These are phyloP conservation scores for Lasioglossum marginatum DNA, from an alignment of 2,888 invertebrate genomes.

Conservation along the genomic window DNA sequence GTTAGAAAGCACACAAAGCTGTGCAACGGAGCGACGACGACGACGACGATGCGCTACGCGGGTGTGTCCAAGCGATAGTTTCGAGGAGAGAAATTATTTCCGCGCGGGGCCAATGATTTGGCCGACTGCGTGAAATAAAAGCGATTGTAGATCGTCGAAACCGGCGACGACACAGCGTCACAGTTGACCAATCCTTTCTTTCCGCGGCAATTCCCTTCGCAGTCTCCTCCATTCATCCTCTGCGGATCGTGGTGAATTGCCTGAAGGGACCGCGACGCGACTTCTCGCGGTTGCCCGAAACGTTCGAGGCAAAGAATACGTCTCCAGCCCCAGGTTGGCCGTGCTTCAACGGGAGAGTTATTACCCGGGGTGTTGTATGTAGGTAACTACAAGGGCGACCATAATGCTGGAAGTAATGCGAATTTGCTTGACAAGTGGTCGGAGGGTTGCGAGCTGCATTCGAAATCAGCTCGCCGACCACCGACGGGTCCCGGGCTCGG, in stretches of 20 bases:
- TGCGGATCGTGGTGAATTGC: background rate
- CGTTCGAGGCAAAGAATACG: background rate
- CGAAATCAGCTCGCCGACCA: constrained; percentile 67
- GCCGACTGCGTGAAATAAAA: no score
- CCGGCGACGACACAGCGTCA: background rate
- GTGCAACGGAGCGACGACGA: background rate
- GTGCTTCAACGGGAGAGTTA: constrained; percentile 55
- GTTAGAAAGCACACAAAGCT: background rate
- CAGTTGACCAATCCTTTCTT: background rate
- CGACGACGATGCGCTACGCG: background rate
- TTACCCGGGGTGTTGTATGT: constrained; percentile 68
- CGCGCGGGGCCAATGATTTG: background rate
- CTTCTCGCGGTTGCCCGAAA: background rate
- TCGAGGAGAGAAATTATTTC: background rate
- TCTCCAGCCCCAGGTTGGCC: background rate
- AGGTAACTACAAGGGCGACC: constrained; percentile 68
- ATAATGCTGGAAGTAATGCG: constrained; percentile 77
- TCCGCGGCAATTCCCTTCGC: background rate
- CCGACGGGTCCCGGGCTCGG: constrained; percentile 19
- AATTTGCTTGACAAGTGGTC: constrained; percentile 82
- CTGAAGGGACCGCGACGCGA: background rate
- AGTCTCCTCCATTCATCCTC: background rate
- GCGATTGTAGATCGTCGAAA: background rate
- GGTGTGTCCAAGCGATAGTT: background rate
- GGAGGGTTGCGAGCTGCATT: constrained; percentile 73